A percentile compares a stretch with the other conserved stretches of the same genome.
Evolutionary conservation across 2,113 vertebrate genomes (phyloP).

Genomic region (Epinephelus lanceolatus): DNA sequence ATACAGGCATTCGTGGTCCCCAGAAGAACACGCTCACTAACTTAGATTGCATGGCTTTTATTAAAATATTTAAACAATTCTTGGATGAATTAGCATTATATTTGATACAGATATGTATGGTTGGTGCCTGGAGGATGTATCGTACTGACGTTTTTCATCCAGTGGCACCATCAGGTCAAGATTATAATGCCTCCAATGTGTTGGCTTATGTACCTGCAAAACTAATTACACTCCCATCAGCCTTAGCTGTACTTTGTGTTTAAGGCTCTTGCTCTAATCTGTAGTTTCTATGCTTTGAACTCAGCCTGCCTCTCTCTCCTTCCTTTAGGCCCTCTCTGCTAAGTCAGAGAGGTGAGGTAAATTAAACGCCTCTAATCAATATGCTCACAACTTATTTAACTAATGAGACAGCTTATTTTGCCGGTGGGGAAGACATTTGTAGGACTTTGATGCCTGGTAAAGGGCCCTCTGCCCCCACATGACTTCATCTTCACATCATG

Average conservation of each 20-base stretch:
- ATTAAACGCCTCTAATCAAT: conserved; percentile 81
- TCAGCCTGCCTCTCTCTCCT: background rate
- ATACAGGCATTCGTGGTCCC: background rate
- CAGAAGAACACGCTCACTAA: background rate
- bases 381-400: conserved; percentile 78
- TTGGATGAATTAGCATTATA: background rate
- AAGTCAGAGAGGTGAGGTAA: conserved; percentile 62
- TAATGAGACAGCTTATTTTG: conserved; percentile 76
- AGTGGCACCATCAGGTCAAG: background rate
- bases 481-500: conserved; percentile 13
- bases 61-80: background rate
- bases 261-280: background rate
- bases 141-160: background rate
- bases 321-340: conserved; percentile 53
- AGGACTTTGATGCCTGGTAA: conserved; percentile 64
- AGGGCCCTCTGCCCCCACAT: background rate
- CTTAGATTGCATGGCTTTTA: background rate
- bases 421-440: conserved; percentile 77
- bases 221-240: background rate
- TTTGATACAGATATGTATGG: background rate
- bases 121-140: background rate
- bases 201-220: background rate
- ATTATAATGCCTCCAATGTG: background rate
- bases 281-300: background rate
- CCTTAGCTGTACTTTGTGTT: background rate